Percentiles rank a stretch among this genome's conserved stretches.
phyloP scores from a whole-genome alignment of 2,888 invertebrate genomes.

The Euzophera pinguis region DNA sequence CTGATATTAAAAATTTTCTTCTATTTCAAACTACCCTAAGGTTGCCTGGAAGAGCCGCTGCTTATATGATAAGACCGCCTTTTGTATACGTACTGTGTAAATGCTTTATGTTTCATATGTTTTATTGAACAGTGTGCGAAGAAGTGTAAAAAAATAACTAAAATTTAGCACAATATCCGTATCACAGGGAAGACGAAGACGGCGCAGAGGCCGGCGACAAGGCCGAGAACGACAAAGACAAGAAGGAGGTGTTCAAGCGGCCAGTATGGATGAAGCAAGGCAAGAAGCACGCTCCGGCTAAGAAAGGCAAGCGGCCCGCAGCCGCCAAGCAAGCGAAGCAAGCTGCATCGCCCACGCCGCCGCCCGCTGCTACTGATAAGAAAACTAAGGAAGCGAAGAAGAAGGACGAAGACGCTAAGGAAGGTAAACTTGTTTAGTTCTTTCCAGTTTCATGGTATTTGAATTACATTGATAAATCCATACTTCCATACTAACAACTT shows the following conservation, averaged over 20 bases:
- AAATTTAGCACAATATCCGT: too few species aligned
- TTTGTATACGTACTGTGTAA: too few species aligned
- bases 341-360: slow-evolving; percentile 38
- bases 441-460: too few species aligned
- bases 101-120: too few species aligned
- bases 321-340: slow-evolving; percentile 49
- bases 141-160: too few species aligned
- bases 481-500: too few species aligned
- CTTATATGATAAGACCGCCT: too few species aligned
- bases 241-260: slow-evolving; percentile 81
- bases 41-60: too few species aligned
- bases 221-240: slow-evolving; percentile 70
- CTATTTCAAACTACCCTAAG: too few species aligned
- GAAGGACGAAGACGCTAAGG: slow-evolving; percentile 51
- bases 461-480: too few species aligned
- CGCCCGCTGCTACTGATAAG: slow-evolving; percentile 41
- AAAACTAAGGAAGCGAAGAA: slow-evolving; percentile 68
- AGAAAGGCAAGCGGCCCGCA: slow-evolving; percentile 80
- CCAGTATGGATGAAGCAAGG: slow-evolving; percentile 91
- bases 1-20: too few species aligned
- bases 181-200: slow-evolving; percentile 76
- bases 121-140: too few species aligned
- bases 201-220: slow-evolving; percentile 68
- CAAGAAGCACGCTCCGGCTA: slow-evolving; percentile 70
- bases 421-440: slow-evolving; percentile 31